These are phyloP conservation scores for Orthosia gracilis DNA, from an alignment of 2,888 invertebrate species.

Conservation along the genomic window DNA sequence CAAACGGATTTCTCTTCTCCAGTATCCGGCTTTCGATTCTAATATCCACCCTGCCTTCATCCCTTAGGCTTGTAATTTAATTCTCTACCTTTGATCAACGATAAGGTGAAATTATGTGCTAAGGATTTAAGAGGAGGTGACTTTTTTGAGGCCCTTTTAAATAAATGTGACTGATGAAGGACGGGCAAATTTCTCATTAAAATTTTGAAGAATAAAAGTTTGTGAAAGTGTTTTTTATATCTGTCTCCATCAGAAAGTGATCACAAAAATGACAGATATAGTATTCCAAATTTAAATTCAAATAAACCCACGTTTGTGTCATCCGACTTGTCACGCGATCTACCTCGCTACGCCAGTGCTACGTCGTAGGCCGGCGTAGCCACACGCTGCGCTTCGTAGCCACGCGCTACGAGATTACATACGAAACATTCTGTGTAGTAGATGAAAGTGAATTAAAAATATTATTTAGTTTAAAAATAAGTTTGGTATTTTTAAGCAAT, in stretches of 20 bases:
- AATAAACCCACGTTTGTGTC: constrained; percentile 40
- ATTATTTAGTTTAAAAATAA: constrained; percentile 37
- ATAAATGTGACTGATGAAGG: not conserved
- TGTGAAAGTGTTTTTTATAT: too few relatives aligned
- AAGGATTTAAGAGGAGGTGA: not conserved
- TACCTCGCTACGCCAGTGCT: constrained; percentile 81
- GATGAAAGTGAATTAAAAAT: constrained; percentile 14
- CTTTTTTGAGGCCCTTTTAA: not conserved
- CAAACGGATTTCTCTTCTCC: constrained; percentile 23
- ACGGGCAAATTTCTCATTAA: not conserved
- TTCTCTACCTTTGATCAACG: constrained; percentile 42
- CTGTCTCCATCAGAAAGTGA: not conserved
- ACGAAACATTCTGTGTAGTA: constrained; percentile 69
- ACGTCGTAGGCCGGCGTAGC: constrained; percentile 86
- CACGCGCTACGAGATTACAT: constrained; percentile 71
- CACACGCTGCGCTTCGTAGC: constrained; percentile 79
- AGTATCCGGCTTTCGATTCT: constrained; percentile 21
- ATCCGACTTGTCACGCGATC: constrained; percentile 32
- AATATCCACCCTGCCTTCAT: constrained; percentile 16
- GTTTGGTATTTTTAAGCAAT: constrained; percentile 9
- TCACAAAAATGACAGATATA: constrained; percentile 33
- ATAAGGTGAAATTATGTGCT: constrained; percentile 14
- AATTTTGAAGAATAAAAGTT: not conserved
- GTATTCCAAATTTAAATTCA: constrained; percentile 56
- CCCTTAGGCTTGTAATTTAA: constrained; percentile 36